Conservation (phyloP, 2,113 vertebrate species). For the Cyanoderma ruficeps region DNA sequence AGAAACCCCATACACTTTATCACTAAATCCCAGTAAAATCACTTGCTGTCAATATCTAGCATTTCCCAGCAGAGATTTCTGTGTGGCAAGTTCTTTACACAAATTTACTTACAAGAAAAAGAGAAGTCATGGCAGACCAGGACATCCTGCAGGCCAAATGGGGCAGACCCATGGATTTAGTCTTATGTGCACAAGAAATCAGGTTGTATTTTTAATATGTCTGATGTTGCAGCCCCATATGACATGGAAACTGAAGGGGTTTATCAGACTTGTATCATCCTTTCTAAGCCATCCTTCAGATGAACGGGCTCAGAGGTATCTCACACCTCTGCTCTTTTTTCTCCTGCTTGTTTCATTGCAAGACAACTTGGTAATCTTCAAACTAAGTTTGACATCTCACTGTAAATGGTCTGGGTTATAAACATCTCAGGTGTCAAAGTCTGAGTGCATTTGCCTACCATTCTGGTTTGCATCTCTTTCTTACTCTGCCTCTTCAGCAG, state of each 20-base stretch:
- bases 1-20: not conserved
- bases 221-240: not conserved
- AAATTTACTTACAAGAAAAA: not conserved
- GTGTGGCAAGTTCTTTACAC: not conserved
- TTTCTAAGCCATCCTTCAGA: not conserved
- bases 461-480: not conserved
- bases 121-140: not conserved
- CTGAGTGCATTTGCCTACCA: not conserved
- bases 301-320: not conserved
- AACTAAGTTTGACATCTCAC: not conserved
- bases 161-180: not conserved
- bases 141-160: not conserved
- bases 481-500: not conserved
- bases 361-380: not conserved
- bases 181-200: not conserved
- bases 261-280: not conserved
- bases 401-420: conserved; percentile 1
- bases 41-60: not conserved
- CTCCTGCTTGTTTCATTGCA: not conserved
- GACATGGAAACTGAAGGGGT: not conserved
- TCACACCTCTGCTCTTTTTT: not conserved
- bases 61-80: not conserved
- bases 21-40: not conserved
- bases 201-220: not conserved
- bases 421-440: not conserved